Conservation (phyloP, 2,888 invertebrate species). For the Perizoma flavofasciatum region DNA sequence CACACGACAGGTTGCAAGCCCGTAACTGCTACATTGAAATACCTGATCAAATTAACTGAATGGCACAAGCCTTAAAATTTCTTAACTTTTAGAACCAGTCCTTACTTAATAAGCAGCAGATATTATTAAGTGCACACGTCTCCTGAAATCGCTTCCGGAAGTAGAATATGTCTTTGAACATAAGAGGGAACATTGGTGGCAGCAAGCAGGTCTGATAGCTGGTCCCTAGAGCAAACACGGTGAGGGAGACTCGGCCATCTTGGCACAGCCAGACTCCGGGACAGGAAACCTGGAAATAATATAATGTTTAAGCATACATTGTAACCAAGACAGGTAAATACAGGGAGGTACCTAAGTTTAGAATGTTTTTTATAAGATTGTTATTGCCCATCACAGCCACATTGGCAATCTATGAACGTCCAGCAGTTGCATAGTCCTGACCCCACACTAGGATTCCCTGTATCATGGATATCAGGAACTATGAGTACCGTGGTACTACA, state of each 20-base stretch:
- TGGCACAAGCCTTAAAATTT: neutral
- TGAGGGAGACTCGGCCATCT: conserved; percentile 89
- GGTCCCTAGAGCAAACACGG: conserved; percentile 87
- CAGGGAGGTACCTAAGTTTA: too few relatives aligned
- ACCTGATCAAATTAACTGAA: neutral
- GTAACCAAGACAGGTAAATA: too few relatives aligned
- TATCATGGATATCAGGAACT: too few relatives aligned
- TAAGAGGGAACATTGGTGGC: conserved; percentile 88
- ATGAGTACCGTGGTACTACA: too few relatives aligned
- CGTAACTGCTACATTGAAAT: too few relatives aligned
- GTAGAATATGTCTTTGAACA: conserved; percentile 88
- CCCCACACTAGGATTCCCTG: too few relatives aligned
- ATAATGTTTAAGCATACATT: too few relatives aligned
- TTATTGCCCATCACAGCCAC: too few relatives aligned
- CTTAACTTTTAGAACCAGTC: conserved; percentile 35
- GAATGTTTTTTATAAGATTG: too few relatives aligned
- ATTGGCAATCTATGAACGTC: too few relatives aligned
- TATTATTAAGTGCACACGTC: conserved; percentile 70
- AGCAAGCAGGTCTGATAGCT: conserved; percentile 87
- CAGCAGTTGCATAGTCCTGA: too few relatives aligned
- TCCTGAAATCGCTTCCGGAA: conserved; percentile 81
- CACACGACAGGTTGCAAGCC: too few relatives aligned
- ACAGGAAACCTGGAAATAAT: conserved; percentile 86
- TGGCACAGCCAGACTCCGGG: conserved; percentile 94
- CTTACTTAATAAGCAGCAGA: conserved; percentile 73